Evolutionary conservation across 2,888 invertebrate species (phyloP), one percentile per base, ranked within the genome.

Genomic region (Cyaniris semiargus): DNA sequence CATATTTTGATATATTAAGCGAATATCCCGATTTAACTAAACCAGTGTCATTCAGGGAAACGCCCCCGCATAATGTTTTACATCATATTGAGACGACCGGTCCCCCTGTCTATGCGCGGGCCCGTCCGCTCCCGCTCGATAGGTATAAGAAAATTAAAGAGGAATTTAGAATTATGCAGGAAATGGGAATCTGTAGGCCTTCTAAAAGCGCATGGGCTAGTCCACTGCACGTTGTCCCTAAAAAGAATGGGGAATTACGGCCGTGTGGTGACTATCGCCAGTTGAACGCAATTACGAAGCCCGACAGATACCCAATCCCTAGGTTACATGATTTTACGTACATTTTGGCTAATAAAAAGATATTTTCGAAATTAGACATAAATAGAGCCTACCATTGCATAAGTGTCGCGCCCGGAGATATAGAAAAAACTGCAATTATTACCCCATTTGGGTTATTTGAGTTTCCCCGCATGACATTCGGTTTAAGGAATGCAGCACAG

Each of bases 181-280:
- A 89, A 31, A 79, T 83, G 21, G 91, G 88, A 0, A 88, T 91
- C 15, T 88, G 88, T 58, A 83, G 89, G 3, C 90, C 88, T 0
- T 90, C 89, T 0, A 86, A 84, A 6, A 88, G 88, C 58, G 80
- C 82, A 2, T 44, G 44, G 44, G 44, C 44, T 44, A 44, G 44
- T 10, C 44, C 44, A 44, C 44, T 44, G 10, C 44, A 91, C 88
- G 89, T 82, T 90, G 0, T 87, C 84, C 70, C 90, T 80, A 81
- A 34, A 34, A 72, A 72, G 34, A 38, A 44, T n/a, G 44, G 72
- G 1, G 38, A 70, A 53, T 27, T 53, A 53, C 53, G 53, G 3
- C 53, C 53, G 13, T 53, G 53, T 53, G 53, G 53, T 53, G 53
- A 53, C 18, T 53, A 53, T 18, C 53, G 53, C 53, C 53, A 18